phyloP scores from a whole-genome alignment of 35 echinoderm and acorn worm species.

The Lytechinus variegatus region DNA sequence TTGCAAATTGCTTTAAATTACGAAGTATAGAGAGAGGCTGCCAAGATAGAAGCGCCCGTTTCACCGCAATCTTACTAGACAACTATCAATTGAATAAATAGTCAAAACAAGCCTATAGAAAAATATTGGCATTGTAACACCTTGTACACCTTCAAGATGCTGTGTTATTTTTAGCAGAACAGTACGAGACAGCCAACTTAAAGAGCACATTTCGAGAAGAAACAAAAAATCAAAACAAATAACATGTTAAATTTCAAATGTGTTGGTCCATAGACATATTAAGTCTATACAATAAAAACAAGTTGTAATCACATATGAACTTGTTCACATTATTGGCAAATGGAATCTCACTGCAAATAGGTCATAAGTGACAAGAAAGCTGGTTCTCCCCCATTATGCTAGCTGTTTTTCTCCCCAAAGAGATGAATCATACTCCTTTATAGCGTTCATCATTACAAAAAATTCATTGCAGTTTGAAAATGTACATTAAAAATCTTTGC shows the following conservation, averaged over 20 bases:
- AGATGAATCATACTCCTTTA: not conserved
- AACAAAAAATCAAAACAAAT: slow-evolving; percentile 17
- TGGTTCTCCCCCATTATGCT: not conserved
- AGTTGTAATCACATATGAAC: slow-evolving; percentile 3
- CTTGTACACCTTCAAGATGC: not conserved
- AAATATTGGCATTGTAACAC: not conserved
- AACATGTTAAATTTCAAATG: slow-evolving; percentile 24
- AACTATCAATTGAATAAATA: slow-evolving; percentile 2
- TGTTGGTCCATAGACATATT: slow-evolving; percentile 48
- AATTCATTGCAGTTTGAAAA: slow-evolving; percentile 20
- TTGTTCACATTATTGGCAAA: not conserved
- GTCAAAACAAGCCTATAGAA: not conserved
- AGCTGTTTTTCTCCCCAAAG: not conserved
- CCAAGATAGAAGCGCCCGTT: not conserved
- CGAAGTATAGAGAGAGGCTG: not conserved
- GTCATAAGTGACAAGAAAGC: not conserved
- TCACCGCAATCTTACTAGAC: not conserved
- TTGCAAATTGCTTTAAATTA: slow-evolving; percentile 6
- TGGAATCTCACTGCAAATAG: slow-evolving; percentile 11
- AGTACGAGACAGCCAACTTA: not conserved
- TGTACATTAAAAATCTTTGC: slow-evolving; percentile 20
- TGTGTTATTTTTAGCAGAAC: not conserved
- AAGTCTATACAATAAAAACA: slow-evolving; percentile 5
- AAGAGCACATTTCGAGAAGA: not conserved
- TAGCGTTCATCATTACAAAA: slow-evolving; percentile 3